Evolutionary conservation across 2,797 vertebrate genomes (phyloP), one percentile per base, ranked within the genome.

Genomic region (Anguilla marmorata): DNA sequence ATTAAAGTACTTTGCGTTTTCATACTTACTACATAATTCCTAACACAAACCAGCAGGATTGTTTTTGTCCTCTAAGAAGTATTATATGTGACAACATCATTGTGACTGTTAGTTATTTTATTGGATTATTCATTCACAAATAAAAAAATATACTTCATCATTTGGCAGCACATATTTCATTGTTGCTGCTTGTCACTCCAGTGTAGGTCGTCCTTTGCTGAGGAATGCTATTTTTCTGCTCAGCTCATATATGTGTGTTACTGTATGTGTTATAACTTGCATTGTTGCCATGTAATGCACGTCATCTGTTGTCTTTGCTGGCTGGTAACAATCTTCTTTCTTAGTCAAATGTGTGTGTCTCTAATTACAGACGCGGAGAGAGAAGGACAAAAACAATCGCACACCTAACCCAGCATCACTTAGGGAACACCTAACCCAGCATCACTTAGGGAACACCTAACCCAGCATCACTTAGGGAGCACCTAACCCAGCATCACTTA

Each of bases 311-410:
- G 88, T 30, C 92, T 94, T 93, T 89, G 90, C 92, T 90, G 60
- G 58, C 86, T 87, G 80, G 94, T 93, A 95, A 93, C 90, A 84
- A 89, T 91, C 93, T 94, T 95, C 94, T 95, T 91, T 90, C 56
- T 30, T 1, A 24, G 69, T 45, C 33, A 86, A 89, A 89, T 41
- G 58, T 37, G n/a, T 84, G 52, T 84, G 52, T 82, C 86, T 87
- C 48, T 89, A 89, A 89, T 85, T 69, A 89, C 41, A 76, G 88
- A 27, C 5, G 16, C 11, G 0, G 30, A 50, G 60, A 48, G 76
- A 85, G 14, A 19, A 21, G 30, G 63, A 52, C 6, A 69, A 86
- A 84, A 37, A 82, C 63, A 86, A 63, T 21, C 19, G 9, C 72
- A 56, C 82, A 87, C 63, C 80, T 85, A 87, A 66, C 63, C 24